phyloP scores from a whole-genome alignment of 2,888 invertebrate species.

The Gibbula magus region DNA sequence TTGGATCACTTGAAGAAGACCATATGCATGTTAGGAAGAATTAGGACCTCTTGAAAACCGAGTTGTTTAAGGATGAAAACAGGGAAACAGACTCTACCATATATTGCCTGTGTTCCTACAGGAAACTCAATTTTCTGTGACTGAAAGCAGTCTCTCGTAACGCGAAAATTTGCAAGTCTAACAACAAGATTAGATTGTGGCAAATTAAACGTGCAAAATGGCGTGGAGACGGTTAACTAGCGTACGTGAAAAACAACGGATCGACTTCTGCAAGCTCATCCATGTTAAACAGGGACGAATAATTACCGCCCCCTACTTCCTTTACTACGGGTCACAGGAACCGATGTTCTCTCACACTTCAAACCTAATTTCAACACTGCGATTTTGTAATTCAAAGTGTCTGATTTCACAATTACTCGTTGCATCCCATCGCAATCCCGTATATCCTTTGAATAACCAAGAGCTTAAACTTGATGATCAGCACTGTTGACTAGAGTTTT shows the following conservation, averaged over 20 bases:
- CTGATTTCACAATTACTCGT: not conserved
- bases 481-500: too few relatives aligned
- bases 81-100: not conserved
- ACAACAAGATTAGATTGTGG: slow-evolving; percentile 9
- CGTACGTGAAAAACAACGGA: not conserved
- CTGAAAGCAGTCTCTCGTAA: not conserved
- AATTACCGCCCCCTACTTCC: slow-evolving; percentile 8
- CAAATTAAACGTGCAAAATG: slow-evolving; percentile 13
- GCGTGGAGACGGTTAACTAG: slow-evolving; percentile 2
- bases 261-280: not conserved
- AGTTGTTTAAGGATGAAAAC: not conserved
- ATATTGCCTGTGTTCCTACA: not conserved
- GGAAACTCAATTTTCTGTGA: slow-evolving; percentile 15
- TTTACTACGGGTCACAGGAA: not conserved
- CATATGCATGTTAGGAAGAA: slow-evolving; percentile 10
- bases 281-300: not conserved
- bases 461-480: too few relatives aligned
- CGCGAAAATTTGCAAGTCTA: slow-evolving; percentile 4
- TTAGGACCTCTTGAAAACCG: slow-evolving; percentile 10
- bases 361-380: not conserved
- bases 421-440: not conserved
- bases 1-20: slow-evolving; percentile 12
- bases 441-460: too few relatives aligned
- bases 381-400: not conserved
- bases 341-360: not conserved